Evolutionary conservation across 2,888 invertebrate genomes (phyloP), one percentile per base, ranked within the genome.

Genomic region (Spisula solida): DNA sequence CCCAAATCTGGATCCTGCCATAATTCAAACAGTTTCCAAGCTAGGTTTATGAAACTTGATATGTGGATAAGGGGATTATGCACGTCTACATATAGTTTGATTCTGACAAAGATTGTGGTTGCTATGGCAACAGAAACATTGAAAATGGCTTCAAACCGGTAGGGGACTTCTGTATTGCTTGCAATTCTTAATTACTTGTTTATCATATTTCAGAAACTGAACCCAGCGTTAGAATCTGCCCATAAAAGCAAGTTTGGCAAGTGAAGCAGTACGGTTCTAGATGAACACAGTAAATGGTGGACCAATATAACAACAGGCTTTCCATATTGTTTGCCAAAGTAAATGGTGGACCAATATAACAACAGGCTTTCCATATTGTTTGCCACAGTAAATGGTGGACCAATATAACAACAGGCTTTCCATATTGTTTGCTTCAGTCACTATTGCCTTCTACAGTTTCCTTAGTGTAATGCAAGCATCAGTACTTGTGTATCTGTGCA

Each of bases 221-320:
- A 51, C 34, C 90, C 92, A 66, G 88, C 89, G 5, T 70, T 81
- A 20, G 31, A 55, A 5, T 88, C 90, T 20, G 92, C 92, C 56
- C 88, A 87, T 60, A 66, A 78, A 60, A 92, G 92, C 81, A 92
- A 92, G 85, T 92, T 92, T 90, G 90, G 92, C 8, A 70, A 84
- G 48, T 88, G 82, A 83, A 51, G 47, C n/a, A 48, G n/a, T 47
- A 29, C 48, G 31, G 31, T 10, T 5, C 0, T 75, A 0, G 75
- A 18, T 18, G 16, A 75, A 75, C 34, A 75, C 29, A 75, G 41
- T 5, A 41, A 41, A 31, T 34, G 12, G 34, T 25, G 75, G 75
- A 34, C 31, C 75, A 75, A 75, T 31, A 75, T 66, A 75, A 60
- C 34, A 75, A 34, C 16, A 75, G 31, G 75, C 75, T 75, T 75